phyloP scores from a whole-genome alignment of 2,113 vertebrate genomes.

The Trematocara macrostoma region DNA sequence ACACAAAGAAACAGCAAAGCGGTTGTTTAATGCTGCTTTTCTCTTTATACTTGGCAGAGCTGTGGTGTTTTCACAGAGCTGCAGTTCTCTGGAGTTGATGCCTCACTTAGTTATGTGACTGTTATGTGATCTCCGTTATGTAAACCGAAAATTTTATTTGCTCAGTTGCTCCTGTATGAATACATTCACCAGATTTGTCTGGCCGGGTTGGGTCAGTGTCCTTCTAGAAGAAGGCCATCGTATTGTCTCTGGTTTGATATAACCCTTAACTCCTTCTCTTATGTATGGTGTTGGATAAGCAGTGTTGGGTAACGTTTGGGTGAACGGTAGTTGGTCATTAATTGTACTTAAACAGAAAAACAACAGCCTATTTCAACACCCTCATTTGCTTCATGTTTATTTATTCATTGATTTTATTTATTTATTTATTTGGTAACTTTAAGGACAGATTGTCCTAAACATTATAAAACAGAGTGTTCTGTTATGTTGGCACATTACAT shows the following conservation, averaged over 20 bases:
- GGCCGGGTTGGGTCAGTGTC: neutral
- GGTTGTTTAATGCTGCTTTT: neutral
- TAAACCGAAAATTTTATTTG: neutral
- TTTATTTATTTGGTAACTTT: neutral
- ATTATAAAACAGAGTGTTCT: neutral
- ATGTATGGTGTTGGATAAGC: slow-evolving; percentile 16
- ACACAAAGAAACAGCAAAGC: neutral
- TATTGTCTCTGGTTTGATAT: neutral
- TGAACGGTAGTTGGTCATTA: neutral
- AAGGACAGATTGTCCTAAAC: neutral
- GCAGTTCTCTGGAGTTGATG: neutral
- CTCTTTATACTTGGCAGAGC: neutral
- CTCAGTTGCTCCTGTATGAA: neutral
- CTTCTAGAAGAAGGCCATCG: neutral
- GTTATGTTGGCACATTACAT: neutral
- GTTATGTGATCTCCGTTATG: neutral
- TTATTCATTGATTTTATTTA: neutral
- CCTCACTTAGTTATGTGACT: neutral
- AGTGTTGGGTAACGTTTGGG: slow-evolving; percentile 18
- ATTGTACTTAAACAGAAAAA: neutral
- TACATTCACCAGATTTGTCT: neutral
- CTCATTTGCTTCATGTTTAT: neutral
- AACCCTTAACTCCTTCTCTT: neutral
- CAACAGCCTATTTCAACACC: neutral
- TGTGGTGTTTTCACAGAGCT: neutral